Evolutionary conservation across 2,888 invertebrate genomes (phyloP).

Genomic region (Netelia melanura): DNA sequence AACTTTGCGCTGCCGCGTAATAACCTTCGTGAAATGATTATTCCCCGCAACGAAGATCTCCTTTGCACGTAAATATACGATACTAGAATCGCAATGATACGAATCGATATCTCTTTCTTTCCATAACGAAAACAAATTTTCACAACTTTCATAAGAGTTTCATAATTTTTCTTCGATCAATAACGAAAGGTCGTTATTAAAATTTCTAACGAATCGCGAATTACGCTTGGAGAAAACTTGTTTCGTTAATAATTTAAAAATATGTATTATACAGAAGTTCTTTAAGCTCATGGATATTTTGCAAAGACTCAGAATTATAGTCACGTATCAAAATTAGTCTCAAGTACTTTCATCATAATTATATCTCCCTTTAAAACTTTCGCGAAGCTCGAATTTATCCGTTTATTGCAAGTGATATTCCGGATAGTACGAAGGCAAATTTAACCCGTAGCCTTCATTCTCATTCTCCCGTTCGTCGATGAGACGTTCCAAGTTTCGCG

Average conservation of each 20-base stretch:
- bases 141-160: no score
- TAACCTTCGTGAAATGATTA: slow-evolving; percentile 55
- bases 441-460: neutral
- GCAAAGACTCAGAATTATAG: neutral
- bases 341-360: neutral
- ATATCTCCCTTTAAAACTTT: neutral
- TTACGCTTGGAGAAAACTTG: no score
- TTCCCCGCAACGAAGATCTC: slow-evolving; percentile 17
- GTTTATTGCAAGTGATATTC: neutral
- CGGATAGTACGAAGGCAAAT: neutral
- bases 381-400: neutral
- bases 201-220: no score
- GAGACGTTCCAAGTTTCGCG: neutral
- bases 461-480: neutral
- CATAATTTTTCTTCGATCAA: no score
- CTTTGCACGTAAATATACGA: neutral
- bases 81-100: neutral
- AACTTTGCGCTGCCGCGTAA: slow-evolving; percentile 43
- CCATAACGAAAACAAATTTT: no score
- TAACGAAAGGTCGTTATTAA: no score
- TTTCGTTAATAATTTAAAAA: no score
- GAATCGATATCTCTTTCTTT: no score
- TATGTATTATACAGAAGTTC: no score
- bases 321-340: neutral
- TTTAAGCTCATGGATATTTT: no score